Evolutionary conservation across 1,140 invertebrate species (phyloP).

Genomic region (Scaptomyza pallida): DNA sequence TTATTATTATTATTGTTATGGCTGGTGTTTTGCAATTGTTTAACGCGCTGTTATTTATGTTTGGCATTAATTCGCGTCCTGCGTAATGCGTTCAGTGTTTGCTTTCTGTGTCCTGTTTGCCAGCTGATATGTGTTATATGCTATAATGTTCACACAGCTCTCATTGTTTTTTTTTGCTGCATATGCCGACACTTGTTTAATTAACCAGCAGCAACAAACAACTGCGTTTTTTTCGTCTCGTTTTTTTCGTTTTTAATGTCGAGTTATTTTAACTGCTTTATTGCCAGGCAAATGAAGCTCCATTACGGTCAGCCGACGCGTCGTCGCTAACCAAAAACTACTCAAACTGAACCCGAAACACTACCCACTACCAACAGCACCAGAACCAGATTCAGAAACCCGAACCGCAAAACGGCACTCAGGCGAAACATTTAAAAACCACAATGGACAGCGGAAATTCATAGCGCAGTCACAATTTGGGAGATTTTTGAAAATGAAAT

Average conservation of each 20-base stretch:
- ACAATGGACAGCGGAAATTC: constrained; percentile 28
- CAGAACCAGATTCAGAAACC: constrained; percentile 9
- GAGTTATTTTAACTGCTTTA: constrained; percentile 45
- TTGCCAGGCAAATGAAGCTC: constrained; percentile 35
- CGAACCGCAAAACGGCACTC: constrained; percentile 31
- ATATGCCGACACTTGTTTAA: constrained; percentile 29
- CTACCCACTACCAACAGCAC: not conserved
- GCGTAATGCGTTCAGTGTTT: constrained; percentile 7
- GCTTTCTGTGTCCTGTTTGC: not conserved
- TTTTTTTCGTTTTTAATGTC: constrained; percentile 3
- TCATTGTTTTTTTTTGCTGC: constrained; percentile 6
- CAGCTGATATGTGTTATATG: constrained; percentile 9
- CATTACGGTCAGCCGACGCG: constrained; percentile 21
- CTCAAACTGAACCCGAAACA: constrained; percentile 5
- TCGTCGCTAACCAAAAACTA: constrained; percentile 12
- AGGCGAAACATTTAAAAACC: constrained; percentile 34
- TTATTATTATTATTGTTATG: constrained; percentile 49
- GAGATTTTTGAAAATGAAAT: constrained; percentile 35
- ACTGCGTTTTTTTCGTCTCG: not conserved
- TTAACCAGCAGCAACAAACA: constrained; percentile 41
- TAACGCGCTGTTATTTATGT: constrained; percentile 66
- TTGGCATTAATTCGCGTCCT: constrained; percentile 53
- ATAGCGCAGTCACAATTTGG: constrained; percentile 2
- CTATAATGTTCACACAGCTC: constrained; percentile 2
- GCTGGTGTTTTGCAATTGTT: constrained; percentile 52